phyloP scores from a whole-genome alignment of 2,888 invertebrate genomes.

The Caenorhabditis sp. region DNA sequence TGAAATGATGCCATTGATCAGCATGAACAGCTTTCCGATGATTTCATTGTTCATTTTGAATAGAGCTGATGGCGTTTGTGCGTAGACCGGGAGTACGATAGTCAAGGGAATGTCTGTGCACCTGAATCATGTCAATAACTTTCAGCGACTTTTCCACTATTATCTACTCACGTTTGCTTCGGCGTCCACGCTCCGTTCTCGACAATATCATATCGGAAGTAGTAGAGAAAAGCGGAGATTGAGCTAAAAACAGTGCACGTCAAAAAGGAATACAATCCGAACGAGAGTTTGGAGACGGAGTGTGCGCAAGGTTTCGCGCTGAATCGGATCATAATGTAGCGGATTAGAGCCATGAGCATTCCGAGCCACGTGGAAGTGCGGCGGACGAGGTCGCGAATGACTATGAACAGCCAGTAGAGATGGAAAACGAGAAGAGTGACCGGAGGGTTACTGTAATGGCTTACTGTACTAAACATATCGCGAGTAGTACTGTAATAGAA shows the following conservation, averaged over 20 bases:
- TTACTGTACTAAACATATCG: not conserved
- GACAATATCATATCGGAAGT: not conserved
- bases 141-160: not conserved
- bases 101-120: not conserved
- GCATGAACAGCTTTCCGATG: not conserved
- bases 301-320: not conserved
- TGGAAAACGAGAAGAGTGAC: not conserved
- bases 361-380: slow-evolving; percentile 30
- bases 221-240: slow-evolving; percentile 1
- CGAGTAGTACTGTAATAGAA: not conserved
- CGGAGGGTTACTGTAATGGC: slow-evolving; percentile 17
- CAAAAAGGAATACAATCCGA: not conserved
- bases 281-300: not conserved
- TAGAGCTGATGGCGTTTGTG: not conserved
- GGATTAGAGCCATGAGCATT: slow-evolving; percentile 10
- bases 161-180: not conserved
- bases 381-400: slow-evolving; percentile 13
- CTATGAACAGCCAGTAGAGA: slow-evolving; percentile 2
- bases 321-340: not conserved
- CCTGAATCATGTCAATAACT: too few relatives aligned
- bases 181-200: slow-evolving; percentile 3
- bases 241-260: not conserved
- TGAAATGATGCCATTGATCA: not conserved
- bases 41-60: not conserved
- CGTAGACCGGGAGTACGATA: not conserved